phyloP scores from a whole-genome alignment of 2,888 invertebrate species.

The Archips xylosteana region DNA sequence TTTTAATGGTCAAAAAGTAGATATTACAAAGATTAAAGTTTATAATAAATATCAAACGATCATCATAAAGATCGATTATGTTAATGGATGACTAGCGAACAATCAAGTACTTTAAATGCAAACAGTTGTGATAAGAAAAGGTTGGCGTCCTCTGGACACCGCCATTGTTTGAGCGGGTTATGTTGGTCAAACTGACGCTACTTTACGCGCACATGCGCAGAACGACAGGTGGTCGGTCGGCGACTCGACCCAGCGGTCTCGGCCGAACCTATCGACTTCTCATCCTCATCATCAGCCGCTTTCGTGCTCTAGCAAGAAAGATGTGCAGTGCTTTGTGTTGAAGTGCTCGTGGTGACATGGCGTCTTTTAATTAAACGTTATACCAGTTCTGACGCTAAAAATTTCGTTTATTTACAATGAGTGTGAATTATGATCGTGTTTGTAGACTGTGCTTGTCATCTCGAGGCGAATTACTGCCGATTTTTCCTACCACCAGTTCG shows the following conservation, averaged over 20 bases:
- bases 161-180: slow-evolving; percentile 59
- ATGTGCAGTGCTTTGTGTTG: slow-evolving; percentile 84
- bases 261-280: slow-evolving; percentile 85
- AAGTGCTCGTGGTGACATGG: slow-evolving; percentile 85
- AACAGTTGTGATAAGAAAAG: slow-evolving; percentile 43
- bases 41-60: background rate
- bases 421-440: slow-evolving; percentile 84
- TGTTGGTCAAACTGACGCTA: slow-evolving; percentile 75
- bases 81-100: background rate
- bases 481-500: slow-evolving; percentile 85
- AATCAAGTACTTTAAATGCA: background rate
- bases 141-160: slow-evolving; percentile 63
- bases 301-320: slow-evolving; percentile 83
- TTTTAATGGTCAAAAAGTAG: too few species aligned
- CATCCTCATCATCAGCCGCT: slow-evolving; percentile 86
- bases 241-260: slow-evolving; percentile 82
- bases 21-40: too few species aligned
- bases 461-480: slow-evolving; percentile 86
- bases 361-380: slow-evolving; percentile 77
- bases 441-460: slow-evolving; percentile 88
- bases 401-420: slow-evolving; percentile 83
- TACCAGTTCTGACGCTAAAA: slow-evolving; percentile 67
- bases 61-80: background rate
- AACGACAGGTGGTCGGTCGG: slow-evolving; percentile 86
- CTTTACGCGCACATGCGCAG: slow-evolving; percentile 86